These are phyloP conservation scores for Petrocephalus zakoni DNA, from an alignment of 2,113 vertebrate genomes.

Conservation along the genomic window DNA sequence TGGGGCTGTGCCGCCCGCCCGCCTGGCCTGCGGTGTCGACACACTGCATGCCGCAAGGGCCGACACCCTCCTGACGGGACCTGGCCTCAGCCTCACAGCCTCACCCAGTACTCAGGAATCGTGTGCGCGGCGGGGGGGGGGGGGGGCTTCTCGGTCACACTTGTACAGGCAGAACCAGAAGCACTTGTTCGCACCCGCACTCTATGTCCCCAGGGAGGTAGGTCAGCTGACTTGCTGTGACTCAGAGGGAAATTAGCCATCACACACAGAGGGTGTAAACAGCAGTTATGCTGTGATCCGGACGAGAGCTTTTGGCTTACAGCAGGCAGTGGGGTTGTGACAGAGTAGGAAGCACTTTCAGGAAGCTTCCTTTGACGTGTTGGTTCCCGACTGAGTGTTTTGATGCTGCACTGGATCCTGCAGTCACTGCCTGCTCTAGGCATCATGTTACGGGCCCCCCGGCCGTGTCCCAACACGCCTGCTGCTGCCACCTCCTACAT, in stretches of 20 bases:
- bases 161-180: not conserved
- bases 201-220: not conserved
- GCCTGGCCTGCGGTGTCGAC: constrained; percentile 46
- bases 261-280: not conserved
- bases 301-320: not conserved
- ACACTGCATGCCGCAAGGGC: constrained; percentile 36
- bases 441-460: not conserved
- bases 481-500: not conserved
- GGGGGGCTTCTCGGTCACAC: not conserved
- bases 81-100: not conserved
- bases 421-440: not conserved
- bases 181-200: not conserved
- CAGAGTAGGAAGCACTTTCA: not conserved
- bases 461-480: not conserved
- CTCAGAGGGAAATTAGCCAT: not conserved
- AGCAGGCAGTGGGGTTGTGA: not conserved
- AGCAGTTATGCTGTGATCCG: not conserved
- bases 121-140: not conserved
- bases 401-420: not conserved
- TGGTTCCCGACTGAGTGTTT: not conserved
- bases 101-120: not conserved
- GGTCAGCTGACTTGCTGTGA: not conserved
- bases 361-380: not conserved
- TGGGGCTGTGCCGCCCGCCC: constrained; percentile 12
- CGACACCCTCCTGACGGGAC: not conserved